Evolutionary conservation across 2,888 invertebrate genomes (phyloP).

Genomic region (Criorhina ranunculi): DNA sequence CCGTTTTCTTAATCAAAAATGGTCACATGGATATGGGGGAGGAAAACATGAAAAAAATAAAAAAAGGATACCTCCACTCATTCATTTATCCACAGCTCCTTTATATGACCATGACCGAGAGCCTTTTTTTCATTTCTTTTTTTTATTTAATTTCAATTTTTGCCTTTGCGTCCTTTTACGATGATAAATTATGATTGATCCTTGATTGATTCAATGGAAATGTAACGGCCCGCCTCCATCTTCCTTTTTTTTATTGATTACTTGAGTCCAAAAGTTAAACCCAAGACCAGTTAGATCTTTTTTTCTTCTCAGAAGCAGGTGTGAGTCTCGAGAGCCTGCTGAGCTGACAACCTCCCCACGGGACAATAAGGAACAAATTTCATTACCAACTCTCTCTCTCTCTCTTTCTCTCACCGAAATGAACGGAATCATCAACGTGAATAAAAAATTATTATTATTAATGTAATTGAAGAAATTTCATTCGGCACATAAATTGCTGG

Average conservation of each 20-base stretch:
- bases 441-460: conserved; percentile 74
- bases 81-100: conserved; percentile 13
- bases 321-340: conserved; percentile 14
- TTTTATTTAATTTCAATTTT: conserved; percentile 10
- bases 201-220: conserved; percentile 54
- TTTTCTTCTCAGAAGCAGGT: conserved; percentile 39
- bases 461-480: conserved; percentile 75
- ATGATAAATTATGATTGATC: conserved; percentile 75
- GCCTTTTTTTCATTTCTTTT: conserved; percentile 11
- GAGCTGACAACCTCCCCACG: conserved; percentile 48
- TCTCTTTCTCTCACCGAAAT: too few species aligned
- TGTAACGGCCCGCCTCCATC: background rate
- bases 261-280: conserved; percentile 38
- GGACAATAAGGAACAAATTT: conserved; percentile 72
- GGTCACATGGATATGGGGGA: conserved; percentile 22
- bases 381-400: conserved; percentile 59
- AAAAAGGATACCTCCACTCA: conserved; percentile 40
- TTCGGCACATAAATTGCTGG: conserved; percentile 64
- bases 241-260: conserved; percentile 42
- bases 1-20: conserved; percentile 39
- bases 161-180: conserved; percentile 26
- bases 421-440: conserved; percentile 66
- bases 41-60: conserved; percentile 10
- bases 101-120: conserved; percentile 26
- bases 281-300: conserved; percentile 17